A percentile compares a stretch with the other conserved stretches of the same genome.
These are phyloP conservation scores for Hydrozoanthus tunicans DNA, from an alignment of 64 coral and sea anemone genomes.

Conservation along the genomic window DNA sequence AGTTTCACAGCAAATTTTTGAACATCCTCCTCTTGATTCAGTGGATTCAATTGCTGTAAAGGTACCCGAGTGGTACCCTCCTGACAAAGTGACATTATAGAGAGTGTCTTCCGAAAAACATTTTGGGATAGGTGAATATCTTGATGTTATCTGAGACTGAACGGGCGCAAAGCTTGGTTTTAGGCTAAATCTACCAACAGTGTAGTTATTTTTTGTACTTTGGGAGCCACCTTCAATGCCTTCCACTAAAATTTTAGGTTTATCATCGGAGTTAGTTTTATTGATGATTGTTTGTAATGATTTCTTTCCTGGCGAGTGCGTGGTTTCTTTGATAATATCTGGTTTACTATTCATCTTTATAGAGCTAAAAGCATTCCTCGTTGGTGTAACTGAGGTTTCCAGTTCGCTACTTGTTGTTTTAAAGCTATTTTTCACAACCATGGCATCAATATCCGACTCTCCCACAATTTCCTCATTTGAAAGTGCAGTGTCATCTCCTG, in stretches of 20 bases:
- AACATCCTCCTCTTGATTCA: slow-evolving; percentile 4
- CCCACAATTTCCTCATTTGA: background rate
- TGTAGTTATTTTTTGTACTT: no score
- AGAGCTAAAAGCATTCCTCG: background rate
- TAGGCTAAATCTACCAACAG: no score
- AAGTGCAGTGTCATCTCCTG: background rate
- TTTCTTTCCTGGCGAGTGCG: background rate
- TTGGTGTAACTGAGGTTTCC: no score
- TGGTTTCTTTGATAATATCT: background rate
- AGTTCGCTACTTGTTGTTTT: background rate
- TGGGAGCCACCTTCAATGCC: no score
- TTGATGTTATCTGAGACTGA: background rate
- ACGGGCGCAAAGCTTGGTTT: no score
- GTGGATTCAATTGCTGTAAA: background rate
- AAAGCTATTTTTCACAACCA: background rate
- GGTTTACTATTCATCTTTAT: background rate
- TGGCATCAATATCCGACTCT: background rate
- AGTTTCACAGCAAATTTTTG: slow-evolving; percentile 10
- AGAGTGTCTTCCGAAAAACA: slow-evolving; percentile 26
- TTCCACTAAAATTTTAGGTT: no score
- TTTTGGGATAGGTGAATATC: background rate
- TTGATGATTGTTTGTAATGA: background rate
- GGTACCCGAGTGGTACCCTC: slow-evolving; percentile 21
- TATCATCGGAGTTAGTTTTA: background rate
- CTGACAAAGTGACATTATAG: slow-evolving; percentile 29